A percentile compares a stretch with the other conserved stretches of the same genome.
Conservation (phyloP, 2,797 vertebrate species). For the Darevskia mixta region DNA sequence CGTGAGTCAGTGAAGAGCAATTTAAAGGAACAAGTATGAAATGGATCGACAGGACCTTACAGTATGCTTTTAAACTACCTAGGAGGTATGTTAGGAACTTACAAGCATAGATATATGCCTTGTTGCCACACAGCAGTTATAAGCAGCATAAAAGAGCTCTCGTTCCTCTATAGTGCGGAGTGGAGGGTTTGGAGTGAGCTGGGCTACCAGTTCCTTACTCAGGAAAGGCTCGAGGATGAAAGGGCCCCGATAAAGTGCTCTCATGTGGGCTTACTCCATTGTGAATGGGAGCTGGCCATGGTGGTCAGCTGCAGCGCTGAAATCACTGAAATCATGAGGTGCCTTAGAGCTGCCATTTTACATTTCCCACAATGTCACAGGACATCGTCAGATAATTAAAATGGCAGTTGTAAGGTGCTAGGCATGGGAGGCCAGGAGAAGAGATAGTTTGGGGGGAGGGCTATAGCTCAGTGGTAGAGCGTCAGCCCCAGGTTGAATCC, state of each 20-base stretch:
- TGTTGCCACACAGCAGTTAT: not conserved
- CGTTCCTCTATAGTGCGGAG: not conserved
- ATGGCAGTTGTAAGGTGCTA: not conserved
- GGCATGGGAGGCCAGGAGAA: too few relatives aligned
- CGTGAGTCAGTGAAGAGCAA: constrained; percentile 26
- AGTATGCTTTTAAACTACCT: not conserved
- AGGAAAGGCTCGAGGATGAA: not conserved
- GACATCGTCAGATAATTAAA: not conserved
- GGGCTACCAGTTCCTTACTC: not conserved
- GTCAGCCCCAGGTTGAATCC: too few relatives aligned
- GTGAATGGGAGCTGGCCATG: not conserved
- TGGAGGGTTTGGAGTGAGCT: not conserved
- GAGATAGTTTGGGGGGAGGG: too few relatives aligned
- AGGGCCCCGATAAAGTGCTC: too few relatives aligned
- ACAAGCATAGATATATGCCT: not conserved
- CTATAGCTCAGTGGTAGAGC: too few relatives aligned
- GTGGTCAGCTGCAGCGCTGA: too few relatives aligned
- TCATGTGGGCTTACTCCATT: too few relatives aligned
- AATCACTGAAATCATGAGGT: not conserved
- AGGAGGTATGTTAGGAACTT: not conserved
- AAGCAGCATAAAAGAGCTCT: not conserved
- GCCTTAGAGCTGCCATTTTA: not conserved
- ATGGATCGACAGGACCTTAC: not conserved
- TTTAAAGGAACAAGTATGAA: not conserved
- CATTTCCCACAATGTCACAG: too few relatives aligned